Conservation (phyloP, 35 echinoderm and acorn worm genomes). For the Patiria miniata region DNA sequence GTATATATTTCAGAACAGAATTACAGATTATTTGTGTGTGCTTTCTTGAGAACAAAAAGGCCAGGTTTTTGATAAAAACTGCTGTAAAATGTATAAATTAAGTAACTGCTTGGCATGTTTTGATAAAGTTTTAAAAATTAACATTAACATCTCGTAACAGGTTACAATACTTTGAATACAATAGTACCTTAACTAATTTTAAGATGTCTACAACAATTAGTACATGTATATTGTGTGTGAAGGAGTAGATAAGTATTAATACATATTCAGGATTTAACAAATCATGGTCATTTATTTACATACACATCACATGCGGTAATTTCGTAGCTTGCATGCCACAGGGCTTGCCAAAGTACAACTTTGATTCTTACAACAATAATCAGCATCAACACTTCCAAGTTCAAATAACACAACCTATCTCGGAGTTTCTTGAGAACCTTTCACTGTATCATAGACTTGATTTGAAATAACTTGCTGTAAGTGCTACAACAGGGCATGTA, state of each 20-base stretch:
- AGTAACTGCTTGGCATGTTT: conserved; percentile 19
- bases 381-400: too few species aligned
- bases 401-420: too few species aligned
- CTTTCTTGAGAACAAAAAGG: conserved; percentile 6
- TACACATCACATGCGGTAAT: neutral
- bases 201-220: neutral
- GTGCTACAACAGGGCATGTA: too few species aligned
- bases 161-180: neutral
- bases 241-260: neutral
- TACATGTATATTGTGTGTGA: neutral
- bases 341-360: neutral
- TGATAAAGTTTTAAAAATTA: conserved; percentile 9
- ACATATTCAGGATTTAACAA: neutral
- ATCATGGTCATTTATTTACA: neutral
- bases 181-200: neutral
- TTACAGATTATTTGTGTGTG: conserved; percentile 25
- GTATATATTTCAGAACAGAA: conserved; percentile 22
- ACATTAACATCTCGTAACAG: conserved; percentile 2
- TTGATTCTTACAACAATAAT: too few species aligned
- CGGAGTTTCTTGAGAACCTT: too few species aligned
- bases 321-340: neutral
- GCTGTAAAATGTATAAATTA: conserved; percentile 28
- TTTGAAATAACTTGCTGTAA: too few species aligned
- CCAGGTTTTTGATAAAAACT: conserved; percentile 26
- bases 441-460: too few species aligned